phyloP scores from a whole-genome alignment of 2,113 vertebrate species.

The Thymallus thymallus region DNA sequence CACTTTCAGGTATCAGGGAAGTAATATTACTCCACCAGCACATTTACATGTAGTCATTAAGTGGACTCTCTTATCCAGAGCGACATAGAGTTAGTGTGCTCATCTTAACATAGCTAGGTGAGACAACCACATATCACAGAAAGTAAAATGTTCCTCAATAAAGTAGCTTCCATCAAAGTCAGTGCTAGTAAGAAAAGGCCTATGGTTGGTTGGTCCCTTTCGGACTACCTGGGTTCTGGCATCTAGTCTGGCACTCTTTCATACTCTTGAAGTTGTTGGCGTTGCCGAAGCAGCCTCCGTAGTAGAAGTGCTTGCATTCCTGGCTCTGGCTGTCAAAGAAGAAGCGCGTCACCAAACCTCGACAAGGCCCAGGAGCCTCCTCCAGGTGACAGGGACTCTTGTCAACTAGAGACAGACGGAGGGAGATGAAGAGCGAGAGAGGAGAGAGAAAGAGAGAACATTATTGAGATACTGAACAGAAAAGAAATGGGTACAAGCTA shows the following conservation, averaged over 20 bases:
- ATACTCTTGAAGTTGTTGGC: conserved; percentile 85
- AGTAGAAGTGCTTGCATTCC: conserved; percentile 81
- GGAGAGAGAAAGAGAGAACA: neutral
- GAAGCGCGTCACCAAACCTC: conserved; percentile 82
- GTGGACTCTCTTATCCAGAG: no score
- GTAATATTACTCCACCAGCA: no score
- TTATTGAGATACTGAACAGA: neutral
- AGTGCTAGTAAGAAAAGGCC: no score
- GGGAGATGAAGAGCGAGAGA: neutral
- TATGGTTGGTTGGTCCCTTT: no score
- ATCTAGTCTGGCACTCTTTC: conserved; percentile 76
- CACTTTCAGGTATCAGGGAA: no score
- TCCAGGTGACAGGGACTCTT: conserved; percentile 82
- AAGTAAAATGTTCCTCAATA: no score
- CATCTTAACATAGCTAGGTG: no score
- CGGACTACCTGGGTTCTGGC: conserved; percentile 69
- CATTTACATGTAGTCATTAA: no score
- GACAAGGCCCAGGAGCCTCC: conserved; percentile 83
- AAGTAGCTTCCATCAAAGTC: no score
- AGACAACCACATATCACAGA: no score
- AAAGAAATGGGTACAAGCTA: no score
- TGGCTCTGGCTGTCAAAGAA: conserved; percentile 78
- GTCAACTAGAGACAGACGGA: conserved; percentile 66
- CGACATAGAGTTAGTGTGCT: no score
- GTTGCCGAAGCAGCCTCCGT: conserved; percentile 92